Conservation (phyloP, 2,797 vertebrate species). For the Typhlichthys subterraneus region DNA sequence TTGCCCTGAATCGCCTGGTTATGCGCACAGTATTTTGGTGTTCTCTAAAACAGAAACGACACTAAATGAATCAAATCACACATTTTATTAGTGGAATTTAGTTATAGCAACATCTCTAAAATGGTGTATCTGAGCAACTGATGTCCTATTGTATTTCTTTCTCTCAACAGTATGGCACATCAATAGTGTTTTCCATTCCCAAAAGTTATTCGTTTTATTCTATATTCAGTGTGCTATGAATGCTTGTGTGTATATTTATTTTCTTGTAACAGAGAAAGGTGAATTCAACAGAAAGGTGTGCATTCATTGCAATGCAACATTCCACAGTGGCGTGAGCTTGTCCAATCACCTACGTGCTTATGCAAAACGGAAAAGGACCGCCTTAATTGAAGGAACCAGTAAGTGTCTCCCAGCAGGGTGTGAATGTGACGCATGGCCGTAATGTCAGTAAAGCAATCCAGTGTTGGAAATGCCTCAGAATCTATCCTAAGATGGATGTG, state of each 20-base stretch:
- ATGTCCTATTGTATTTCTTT: too few relatives aligned
- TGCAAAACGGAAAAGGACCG: constrained; percentile 87
- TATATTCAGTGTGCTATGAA: too few relatives aligned
- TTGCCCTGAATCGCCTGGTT: not conserved
- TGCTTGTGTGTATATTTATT: not conserved
- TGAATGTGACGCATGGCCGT: not conserved
- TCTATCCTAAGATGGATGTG: not conserved
- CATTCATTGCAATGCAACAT: constrained; percentile 91
- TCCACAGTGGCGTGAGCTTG: constrained; percentile 94
- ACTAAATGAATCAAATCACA: not conserved
- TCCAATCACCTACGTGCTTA: constrained; percentile 94
- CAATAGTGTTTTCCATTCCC: too few relatives aligned
- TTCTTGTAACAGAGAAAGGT: constrained; percentile 68
- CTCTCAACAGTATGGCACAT: too few relatives aligned
- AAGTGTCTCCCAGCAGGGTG: constrained; percentile 58
- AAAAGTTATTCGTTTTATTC: too few relatives aligned
- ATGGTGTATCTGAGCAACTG: too few relatives aligned
- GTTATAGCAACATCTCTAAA: too few relatives aligned
- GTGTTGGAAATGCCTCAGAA: not conserved
- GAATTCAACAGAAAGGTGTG: constrained; percentile 83
- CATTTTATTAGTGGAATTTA: too few relatives aligned
- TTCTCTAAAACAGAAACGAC: not conserved
- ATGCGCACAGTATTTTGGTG: not conserved
- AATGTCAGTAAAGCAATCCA: not conserved
- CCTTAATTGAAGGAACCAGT: constrained; percentile 90